Evolutionary conservation across 2,797 vertebrate species (phyloP).

Genomic region (Melanotaenia maccullochi): DNA sequence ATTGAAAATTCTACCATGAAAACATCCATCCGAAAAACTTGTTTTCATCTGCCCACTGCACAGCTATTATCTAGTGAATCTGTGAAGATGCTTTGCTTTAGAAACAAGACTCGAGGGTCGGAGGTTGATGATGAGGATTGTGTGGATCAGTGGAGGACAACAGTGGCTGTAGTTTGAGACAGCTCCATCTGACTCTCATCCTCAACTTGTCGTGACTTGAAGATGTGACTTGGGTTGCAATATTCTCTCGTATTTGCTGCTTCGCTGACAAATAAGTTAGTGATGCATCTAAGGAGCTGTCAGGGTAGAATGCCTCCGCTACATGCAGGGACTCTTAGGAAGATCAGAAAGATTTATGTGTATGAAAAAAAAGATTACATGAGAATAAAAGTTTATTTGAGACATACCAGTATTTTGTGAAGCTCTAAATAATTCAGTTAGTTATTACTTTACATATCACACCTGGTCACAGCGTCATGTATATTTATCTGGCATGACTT

Average conservation of each 20-base stretch:
- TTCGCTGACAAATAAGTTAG: slow-evolving; percentile 3
- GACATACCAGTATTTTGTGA: slow-evolving; percentile 2
- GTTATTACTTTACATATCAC: background rate
- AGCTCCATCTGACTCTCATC: slow-evolving; percentile 23
- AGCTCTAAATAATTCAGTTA: background rate
- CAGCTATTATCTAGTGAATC: background rate
- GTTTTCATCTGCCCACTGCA: slow-evolving; percentile 3
- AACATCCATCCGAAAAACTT: slow-evolving; percentile 5
- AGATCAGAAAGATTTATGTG: slow-evolving; percentile 3
- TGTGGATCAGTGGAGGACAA: slow-evolving; percentile 40
- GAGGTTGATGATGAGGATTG: slow-evolving; percentile 35
- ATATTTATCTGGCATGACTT: slow-evolving; percentile 1
- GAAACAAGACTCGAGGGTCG: background rate
- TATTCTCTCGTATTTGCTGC: slow-evolving; percentile 23
- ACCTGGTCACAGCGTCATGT: background rate
- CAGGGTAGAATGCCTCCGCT: background rate
- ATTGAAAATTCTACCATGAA: background rate
- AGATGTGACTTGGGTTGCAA: slow-evolving; percentile 50
- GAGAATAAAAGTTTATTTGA: background rate
- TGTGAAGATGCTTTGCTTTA: background rate
- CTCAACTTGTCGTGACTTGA: slow-evolving; percentile 49
- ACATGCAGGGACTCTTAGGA: slow-evolving; percentile 7
- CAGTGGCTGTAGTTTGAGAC: slow-evolving; percentile 40
- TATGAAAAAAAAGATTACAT: slow-evolving; percentile 22
- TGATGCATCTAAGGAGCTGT: background rate